Percentiles rank a stretch among this genome's conserved stretches.
These are phyloP conservation scores for Cantharis nigra DNA, from an alignment of 2,888 invertebrate species.

Conservation along the genomic window DNA sequence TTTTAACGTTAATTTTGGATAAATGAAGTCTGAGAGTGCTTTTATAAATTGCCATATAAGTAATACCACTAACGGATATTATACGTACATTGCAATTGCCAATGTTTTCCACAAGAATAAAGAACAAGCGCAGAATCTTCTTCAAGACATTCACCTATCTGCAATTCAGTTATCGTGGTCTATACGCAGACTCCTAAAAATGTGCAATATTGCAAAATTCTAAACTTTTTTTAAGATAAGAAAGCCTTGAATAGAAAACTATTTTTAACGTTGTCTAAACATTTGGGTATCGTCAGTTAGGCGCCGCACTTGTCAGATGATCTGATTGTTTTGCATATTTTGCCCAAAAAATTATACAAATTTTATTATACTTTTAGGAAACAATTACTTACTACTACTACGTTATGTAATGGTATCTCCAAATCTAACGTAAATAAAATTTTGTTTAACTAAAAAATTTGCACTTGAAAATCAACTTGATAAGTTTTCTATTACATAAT, in stretches of 20 bases:
- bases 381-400: not conserved
- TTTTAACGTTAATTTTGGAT: not conserved
- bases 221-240: not conserved
- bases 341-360: not conserved
- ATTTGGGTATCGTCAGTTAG: not conserved
- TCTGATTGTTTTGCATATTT: not conserved
- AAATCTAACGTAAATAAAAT: not conserved
- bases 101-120: not conserved
- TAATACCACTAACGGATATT: not conserved
- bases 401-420: not conserved
- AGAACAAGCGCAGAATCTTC: not conserved
- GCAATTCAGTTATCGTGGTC: not conserved
- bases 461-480: not conserved
- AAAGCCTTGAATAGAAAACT: not conserved
- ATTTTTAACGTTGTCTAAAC: not conserved
- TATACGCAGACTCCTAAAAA: not conserved
- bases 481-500: not conserved
- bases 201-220: not conserved
- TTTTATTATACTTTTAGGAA: not conserved
- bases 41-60: not conserved
- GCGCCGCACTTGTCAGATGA: not conserved
- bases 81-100: not conserved
- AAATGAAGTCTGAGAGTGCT: not conserved
- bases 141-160: not conserved
- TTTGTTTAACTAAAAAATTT: not conserved